Evolutionary conservation across 2,888 invertebrate species (phyloP).

Genomic region (Drosophila limbata): DNA sequence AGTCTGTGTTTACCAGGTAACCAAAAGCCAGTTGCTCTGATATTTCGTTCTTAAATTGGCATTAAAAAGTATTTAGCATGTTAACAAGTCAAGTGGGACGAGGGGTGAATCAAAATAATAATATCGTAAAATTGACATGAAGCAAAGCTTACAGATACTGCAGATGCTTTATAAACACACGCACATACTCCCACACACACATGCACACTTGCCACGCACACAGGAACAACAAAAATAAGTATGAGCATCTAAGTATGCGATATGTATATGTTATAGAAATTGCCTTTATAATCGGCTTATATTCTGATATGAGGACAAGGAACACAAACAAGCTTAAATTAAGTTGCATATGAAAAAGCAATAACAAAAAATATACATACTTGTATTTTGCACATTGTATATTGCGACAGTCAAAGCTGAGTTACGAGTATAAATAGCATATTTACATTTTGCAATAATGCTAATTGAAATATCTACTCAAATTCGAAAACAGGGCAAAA

Average conservation of each 20-base stretch:
- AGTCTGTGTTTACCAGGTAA: slow-evolving; percentile 1
- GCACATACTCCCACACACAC: slow-evolving; percentile 13
- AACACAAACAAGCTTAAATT: slow-evolving; percentile 72
- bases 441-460: slow-evolving; percentile 53
- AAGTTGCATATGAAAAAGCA: slow-evolving; percentile 54
- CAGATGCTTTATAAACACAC: slow-evolving; percentile 29
- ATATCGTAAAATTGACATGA: slow-evolving; percentile 55
- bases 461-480: slow-evolving; percentile 42
- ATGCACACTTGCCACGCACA: not conserved
- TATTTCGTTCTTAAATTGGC: slow-evolving; percentile 58
- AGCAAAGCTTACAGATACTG: slow-evolving; percentile 50
- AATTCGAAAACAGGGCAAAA: slow-evolving; percentile 11
- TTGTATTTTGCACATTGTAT: not conserved
- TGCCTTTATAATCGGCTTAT: slow-evolving; percentile 76
- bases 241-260: slow-evolving; percentile 37
- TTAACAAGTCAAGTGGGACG: slow-evolving; percentile 61
- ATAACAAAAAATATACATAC: slow-evolving; percentile 37
- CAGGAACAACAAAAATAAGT: slow-evolving; percentile 33
- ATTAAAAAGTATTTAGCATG: slow-evolving; percentile 77
- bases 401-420: slow-evolving; percentile 10
- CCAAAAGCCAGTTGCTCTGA: slow-evolving; percentile 21
- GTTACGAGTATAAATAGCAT: slow-evolving; percentile 50
- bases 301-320: slow-evolving; percentile 67
- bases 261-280: slow-evolving; percentile 61
- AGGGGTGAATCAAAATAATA: slow-evolving; percentile 51